These are phyloP conservation scores for Strigamia maritima DNA, from an alignment of 2,888 invertebrate genomes.

Conservation along the genomic window DNA sequence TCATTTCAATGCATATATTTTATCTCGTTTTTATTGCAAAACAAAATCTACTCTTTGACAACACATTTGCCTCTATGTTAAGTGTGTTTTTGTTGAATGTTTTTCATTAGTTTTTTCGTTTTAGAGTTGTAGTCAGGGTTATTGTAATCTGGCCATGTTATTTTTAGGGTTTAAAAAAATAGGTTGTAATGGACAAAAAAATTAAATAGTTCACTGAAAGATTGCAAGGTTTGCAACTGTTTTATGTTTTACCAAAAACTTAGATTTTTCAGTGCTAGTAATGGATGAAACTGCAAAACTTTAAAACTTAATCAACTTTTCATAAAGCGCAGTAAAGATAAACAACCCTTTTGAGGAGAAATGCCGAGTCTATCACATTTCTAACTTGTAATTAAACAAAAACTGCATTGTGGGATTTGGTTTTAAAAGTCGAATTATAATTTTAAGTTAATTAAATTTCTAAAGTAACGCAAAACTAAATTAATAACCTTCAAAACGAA, in stretches of 20 bases:
- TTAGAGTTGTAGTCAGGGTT: slow-evolving; percentile 15
- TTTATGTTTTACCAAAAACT: no score
- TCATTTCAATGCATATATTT: neutral
- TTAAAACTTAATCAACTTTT: neutral
- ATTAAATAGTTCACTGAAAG: no score
- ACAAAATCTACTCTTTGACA: no score
- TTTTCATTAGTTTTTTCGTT: neutral
- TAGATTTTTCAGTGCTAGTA: no score
- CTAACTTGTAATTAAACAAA: slow-evolving; percentile 8
- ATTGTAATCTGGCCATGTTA: neutral
- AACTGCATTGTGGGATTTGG: neutral
- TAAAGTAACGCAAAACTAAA: no score
- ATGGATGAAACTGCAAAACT: neutral
- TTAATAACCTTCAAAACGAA: no score
- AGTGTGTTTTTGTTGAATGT: neutral
- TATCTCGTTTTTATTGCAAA: neutral
- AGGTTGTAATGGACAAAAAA: neutral
- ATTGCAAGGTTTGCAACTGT: no score
- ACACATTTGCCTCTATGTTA: neutral
- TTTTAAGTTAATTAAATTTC: neutral
- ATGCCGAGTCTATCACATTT: neutral
- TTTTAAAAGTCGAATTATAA: neutral
- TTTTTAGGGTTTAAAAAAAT: neutral
- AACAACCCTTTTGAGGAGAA: neutral
- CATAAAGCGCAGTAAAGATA: neutral